Percentiles rank a stretch among this genome's conserved stretches.
These are phyloP conservation scores for Felis catus DNA, from an alignment of 2,113 vertebrate species.

Conservation along the genomic window DNA sequence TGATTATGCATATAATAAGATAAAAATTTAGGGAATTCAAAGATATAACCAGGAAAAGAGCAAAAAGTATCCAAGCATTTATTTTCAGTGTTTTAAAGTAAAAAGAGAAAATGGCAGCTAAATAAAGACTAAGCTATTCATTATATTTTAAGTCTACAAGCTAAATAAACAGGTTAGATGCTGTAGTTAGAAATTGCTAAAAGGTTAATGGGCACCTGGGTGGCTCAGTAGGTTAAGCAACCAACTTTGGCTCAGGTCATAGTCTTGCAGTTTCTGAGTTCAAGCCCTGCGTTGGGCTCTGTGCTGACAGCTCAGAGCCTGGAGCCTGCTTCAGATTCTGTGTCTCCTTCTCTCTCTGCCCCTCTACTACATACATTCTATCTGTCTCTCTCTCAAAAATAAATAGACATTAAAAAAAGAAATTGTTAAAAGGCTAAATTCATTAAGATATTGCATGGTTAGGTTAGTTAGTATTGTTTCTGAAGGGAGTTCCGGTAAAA, in stretches of 20 bases:
- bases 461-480: constrained; percentile 27
- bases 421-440: constrained; percentile 46
- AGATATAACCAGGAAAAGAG: constrained; percentile 40
- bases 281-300: no score
- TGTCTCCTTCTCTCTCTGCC: no score
- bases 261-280: no score
- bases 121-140: background rate
- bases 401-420: background rate
- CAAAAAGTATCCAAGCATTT: background rate
- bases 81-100: constrained; percentile 49
- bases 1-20: background rate
- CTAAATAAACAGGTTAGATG: background rate
- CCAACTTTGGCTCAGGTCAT: no score
- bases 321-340: no score
- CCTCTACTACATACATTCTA: no score
- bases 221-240: no score
- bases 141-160: background rate
- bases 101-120: constrained; percentile 41
- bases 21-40: constrained; percentile 54
- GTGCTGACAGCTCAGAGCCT: no score
- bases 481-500: constrained; percentile 39
- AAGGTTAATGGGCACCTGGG: background rate
- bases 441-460: constrained; percentile 60
- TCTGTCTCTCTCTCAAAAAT: no score
- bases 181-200: background rate